Evolutionary conservation across 2,113 vertebrate species (phyloP), one percentile per base, ranked within the genome.

Genomic region (Eulemur macaco): DNA sequence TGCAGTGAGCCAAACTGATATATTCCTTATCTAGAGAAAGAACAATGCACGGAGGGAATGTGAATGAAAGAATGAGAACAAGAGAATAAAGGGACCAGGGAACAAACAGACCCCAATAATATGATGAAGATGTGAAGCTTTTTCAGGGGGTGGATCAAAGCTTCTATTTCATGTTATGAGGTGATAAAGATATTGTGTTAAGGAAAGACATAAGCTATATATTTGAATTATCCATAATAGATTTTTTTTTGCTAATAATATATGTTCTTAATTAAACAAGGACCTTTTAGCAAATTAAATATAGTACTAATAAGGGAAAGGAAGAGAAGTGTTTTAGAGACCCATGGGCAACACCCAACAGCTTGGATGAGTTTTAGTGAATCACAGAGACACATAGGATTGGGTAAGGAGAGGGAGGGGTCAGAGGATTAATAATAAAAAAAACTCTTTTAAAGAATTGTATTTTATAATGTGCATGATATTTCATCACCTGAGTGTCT

Each of bases 261-360:
- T 89, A 56, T 10, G 1, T 69, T 94, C 34, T 91, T 92, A 93
- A 78, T 74, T 88, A 92, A 88, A 88, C 50, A 54, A 23, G 85
- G 31, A 92, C 39, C 77, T 91, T 85, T 76, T 21, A 50, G 90
- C 17, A 89, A 69, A 85, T 89, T 91, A 74, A 95, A 89, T 60
- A 54, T 71, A 78, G 73, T 85, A 69, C 66, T 88, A 47, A 63
- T 45, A 39, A 93, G 15, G 15, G 8, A 39, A 69, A 60, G 47
- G 68, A 68, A 73, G 20, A n/a, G 23, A 85, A 74, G 39, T 42
- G 69, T 56, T 77, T 34, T 95, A 87, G 66, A 71, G 6, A 95
- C 64, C 1, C 27, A 21, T 45, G 17, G 29, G 37, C 34, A 34
- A 17, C 11, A 8, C 12, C 29, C 11, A 86, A 56, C 37, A 81